phyloP scores from a whole-genome alignment of 2,113 vertebrate genomes.

The Carettochelys insculpta region DNA sequence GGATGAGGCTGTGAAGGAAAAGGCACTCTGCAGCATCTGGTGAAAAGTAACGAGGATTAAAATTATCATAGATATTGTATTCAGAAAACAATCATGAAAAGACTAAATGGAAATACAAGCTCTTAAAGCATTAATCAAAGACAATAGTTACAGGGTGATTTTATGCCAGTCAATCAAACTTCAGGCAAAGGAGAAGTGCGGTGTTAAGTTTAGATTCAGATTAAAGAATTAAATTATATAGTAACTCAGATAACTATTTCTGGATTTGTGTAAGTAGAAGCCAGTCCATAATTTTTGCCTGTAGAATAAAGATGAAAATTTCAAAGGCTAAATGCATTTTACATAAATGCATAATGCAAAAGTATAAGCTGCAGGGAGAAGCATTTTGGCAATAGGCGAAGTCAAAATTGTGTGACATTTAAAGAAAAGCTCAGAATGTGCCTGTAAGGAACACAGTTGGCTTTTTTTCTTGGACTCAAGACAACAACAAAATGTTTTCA shows the following conservation, averaged over 20 bases:
- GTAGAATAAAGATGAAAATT: conserved; percentile 71
- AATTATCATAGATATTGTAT: conserved; percentile 5
- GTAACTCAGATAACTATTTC: conserved; percentile 57
- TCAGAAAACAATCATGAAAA: conserved; percentile 31
- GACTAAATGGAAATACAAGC: conserved; percentile 23
- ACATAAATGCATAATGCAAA: conserved; percentile 77
- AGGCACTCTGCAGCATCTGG: neutral
- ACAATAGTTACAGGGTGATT: conserved; percentile 28
- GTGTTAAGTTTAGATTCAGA: conserved; percentile 47
- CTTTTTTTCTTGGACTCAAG: conserved; percentile 44
- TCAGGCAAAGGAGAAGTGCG: conserved; percentile 33
- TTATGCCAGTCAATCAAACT: conserved; percentile 32
- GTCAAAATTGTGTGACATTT: conserved; percentile 63
- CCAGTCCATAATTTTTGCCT: conserved; percentile 64
- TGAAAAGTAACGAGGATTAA: conserved; percentile 13
- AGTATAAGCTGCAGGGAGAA: conserved; percentile 56
- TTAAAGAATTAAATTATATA: conserved; percentile 67
- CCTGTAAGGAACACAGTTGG: conserved; percentile 17
- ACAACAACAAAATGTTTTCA: conserved; percentile 44
- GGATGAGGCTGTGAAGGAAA: neutral
- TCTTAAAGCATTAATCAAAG: conserved; percentile 46
- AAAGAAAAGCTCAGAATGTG: conserved; percentile 54
- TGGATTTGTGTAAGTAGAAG: conserved; percentile 55
- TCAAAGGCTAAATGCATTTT: conserved; percentile 74
- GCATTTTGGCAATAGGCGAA: conserved; percentile 32